A percentile compares a stretch with the other conserved stretches of the same genome.
Evolutionary conservation across 2,797 vertebrate species (phyloP).

Genomic region (Crax fasciolata): DNA sequence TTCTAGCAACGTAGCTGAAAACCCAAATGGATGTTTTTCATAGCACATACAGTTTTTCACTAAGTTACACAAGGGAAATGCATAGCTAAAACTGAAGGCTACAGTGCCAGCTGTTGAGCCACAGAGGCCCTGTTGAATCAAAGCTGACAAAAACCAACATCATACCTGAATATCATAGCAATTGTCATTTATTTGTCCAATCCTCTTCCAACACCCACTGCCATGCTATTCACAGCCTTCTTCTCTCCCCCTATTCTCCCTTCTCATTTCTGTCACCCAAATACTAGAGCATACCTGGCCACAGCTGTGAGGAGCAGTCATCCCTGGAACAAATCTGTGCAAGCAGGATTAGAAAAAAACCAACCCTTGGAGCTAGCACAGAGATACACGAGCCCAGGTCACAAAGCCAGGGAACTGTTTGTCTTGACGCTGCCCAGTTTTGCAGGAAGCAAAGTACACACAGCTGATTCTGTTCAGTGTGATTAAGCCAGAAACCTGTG

Average conservation of each 20-base stretch:
- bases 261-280: neutral
- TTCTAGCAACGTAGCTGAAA: neutral
- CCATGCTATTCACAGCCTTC: neutral
- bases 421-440: neutral
- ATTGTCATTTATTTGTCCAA: neutral
- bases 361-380: fast-evolving
- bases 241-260: neutral
- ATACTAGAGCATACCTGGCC: fast-evolving
- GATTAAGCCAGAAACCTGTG: neutral
- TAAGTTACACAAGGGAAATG: neutral
- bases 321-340: neutral
- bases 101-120: neutral
- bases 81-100: neutral
- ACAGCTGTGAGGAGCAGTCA: neutral
- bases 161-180: neutral
- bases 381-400: neutral
- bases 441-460: neutral
- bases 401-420: neutral
- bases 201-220: neutral
- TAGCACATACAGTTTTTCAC: neutral
- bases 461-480: neutral
- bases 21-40: neutral
- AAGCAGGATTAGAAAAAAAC: neutral
- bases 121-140: neutral
- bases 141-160: neutral